Base-by-base conservation (phyloP, 1,140 invertebrate genomes). In the Bicyclus anynana region DNA sequence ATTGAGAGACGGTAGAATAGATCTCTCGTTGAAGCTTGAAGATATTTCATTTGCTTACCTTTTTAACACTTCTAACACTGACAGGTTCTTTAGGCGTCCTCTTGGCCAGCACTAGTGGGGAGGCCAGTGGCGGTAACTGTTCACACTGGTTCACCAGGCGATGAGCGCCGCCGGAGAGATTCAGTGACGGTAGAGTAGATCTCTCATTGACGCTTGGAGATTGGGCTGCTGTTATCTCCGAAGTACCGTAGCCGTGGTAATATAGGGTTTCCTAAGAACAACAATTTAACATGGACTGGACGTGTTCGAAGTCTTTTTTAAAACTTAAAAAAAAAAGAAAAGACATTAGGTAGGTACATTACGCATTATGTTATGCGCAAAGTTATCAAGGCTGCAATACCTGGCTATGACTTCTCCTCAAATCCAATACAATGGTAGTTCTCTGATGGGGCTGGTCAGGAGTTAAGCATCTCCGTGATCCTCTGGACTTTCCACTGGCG, bases 361-460 rank as follows among this genome's bases (percentile, higher is more conserved):
- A n/a, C n/a, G n/a, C n/a, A n/a, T n/a, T n/a, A n/a, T n/a, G n/a
- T n/a, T n/a, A n/a, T n/a, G n/a, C n/a, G n/a, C n/a, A n/a, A n/a
- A n/a, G n/a, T n/a, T n/a, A n/a, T n/a, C n/a, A n/a, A n/a, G n/a
- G n/a, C n/a, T n/a, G n/a, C n/a, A n/a, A 40, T 40, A 91, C 91
- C 77, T 92, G 91, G 68, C 90, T 91, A 67, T 92, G 91, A 65
- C 90, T 91, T 62, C 90, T 74, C 53, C 91, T 77, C 16, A 92
- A 72, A 67, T 92, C 91, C 0, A 91, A 63, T 12, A 91, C 88
- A 5, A 92, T 83, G 1, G 87, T 67, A 21, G 86, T 87, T 44
- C 78, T 77, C 17, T 72, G 77, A 37, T 75, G 75, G 1, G 87
- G 82, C 44, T 90, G 84, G 65, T 90, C 88, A 0, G 88, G 88